phyloP scores from a whole-genome alignment of 1,140 invertebrate genomes.

The Zaprionus vittiger region DNA sequence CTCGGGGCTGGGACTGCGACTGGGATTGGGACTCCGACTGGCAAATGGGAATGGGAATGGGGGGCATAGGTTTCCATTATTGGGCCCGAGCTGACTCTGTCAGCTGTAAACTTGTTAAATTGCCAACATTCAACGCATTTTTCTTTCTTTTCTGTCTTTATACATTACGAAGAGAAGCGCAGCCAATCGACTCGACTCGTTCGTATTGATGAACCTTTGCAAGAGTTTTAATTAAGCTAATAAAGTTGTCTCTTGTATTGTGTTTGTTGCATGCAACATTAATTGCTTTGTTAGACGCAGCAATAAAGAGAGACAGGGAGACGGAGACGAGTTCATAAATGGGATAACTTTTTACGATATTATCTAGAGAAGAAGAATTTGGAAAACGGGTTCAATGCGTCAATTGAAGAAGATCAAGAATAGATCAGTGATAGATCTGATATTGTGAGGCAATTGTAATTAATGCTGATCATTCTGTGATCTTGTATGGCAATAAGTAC shows the following conservation, averaged over 20 bases:
- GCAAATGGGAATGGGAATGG: conserved; percentile 5
- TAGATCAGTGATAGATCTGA: background rate
- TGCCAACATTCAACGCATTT: conserved; percentile 76
- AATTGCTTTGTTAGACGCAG: conserved; percentile 75
- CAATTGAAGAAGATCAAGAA: background rate
- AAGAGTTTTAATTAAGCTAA: conserved; percentile 81
- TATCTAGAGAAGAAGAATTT: background rate
- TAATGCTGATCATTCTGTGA: too few relatives aligned
- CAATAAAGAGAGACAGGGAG: conserved; percentile 43
- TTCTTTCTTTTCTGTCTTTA: conserved; percentile 35
- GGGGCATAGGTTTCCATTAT: conserved; percentile 69
- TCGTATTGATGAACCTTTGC: conserved; percentile 68
- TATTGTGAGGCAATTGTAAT: background rate
- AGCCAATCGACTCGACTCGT: conserved; percentile 58
- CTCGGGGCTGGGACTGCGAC: too few relatives aligned
- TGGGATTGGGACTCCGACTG: background rate
- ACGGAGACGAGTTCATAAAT: background rate
- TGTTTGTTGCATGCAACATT: conserved; percentile 47
- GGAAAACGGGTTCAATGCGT: background rate
- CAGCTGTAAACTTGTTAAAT: conserved; percentile 80
- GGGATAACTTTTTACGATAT: background rate
- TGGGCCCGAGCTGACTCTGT: conserved; percentile 34
- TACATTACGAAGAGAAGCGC: conserved; percentile 57
- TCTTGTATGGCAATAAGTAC: too few relatives aligned
- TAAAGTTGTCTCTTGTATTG: conserved; percentile 65